Evolutionary conservation across 2,797 vertebrate genomes (phyloP).

Genomic region (Scolopax bukidnonensis): DNA sequence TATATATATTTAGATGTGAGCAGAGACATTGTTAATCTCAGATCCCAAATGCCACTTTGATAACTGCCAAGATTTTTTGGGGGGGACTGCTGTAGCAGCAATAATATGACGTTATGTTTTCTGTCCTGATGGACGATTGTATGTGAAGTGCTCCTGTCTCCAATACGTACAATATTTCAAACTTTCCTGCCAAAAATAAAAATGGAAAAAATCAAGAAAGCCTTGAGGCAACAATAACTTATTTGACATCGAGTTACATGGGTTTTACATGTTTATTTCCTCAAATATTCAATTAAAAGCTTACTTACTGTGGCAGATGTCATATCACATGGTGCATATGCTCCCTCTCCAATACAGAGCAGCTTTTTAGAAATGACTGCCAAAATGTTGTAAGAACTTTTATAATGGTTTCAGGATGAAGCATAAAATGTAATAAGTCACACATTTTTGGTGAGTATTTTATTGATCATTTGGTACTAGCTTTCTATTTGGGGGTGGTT

Average conservation of each 20-base stretch:
- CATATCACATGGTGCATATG: slow-evolving; percentile 81
- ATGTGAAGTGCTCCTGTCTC: slow-evolving; percentile 55
- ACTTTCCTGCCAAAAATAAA: slow-evolving; percentile 57
- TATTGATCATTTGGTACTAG: slow-evolving; percentile 36
- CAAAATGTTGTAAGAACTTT: slow-evolving; percentile 73
- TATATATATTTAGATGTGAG: slow-evolving; percentile 51
- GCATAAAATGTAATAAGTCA: slow-evolving; percentile 58
- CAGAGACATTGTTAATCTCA: slow-evolving; percentile 59
- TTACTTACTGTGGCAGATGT: slow-evolving; percentile 79
- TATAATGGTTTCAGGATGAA: slow-evolving; percentile 71
- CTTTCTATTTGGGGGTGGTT: neutral
- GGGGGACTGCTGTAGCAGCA: neutral
- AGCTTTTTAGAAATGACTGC: slow-evolving; percentile 76
- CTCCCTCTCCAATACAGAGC: slow-evolving; percentile 74
- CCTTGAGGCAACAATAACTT: slow-evolving; percentile 57
- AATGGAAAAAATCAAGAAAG: slow-evolving; percentile 53
- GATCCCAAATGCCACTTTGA: slow-evolving; percentile 49
- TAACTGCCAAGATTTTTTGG: slow-evolving; percentile 25
- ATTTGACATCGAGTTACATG: slow-evolving; percentile 71
- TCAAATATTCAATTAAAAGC: slow-evolving; percentile 79
- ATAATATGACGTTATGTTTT: slow-evolving; percentile 23
- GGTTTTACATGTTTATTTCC: slow-evolving; percentile 79
- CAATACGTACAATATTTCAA: slow-evolving; percentile 61
- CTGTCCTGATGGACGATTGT: slow-evolving; percentile 53
- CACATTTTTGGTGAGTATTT: slow-evolving; percentile 30